Percentiles rank a stretch among this genome's conserved stretches.
These are phyloP conservation scores for Caenorhabditis elegans DNA, from an alignment of 1,140 invertebrate species.

Conservation along the genomic window DNA sequence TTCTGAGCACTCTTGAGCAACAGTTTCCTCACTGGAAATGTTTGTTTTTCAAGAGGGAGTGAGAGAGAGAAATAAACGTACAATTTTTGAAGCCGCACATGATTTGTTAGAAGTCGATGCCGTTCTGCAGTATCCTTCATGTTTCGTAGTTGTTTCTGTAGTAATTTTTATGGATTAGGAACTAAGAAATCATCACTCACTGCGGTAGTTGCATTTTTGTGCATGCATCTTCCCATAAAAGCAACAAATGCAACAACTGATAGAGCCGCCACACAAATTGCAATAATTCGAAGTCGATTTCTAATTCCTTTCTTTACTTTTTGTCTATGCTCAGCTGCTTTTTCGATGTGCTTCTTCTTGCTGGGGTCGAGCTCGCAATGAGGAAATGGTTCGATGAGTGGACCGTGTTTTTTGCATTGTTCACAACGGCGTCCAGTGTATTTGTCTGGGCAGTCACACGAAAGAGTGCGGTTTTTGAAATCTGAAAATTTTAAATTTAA, in stretches of 20 bases:
- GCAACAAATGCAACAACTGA: background rate
- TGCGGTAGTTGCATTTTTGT: background rate
- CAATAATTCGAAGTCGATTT: background rate
- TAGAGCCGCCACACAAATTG: background rate
- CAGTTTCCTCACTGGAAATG: slow-evolving; percentile 3
- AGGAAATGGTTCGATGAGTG: background rate
- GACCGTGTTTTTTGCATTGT: background rate
- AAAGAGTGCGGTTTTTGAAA: background rate
- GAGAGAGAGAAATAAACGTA: background rate
- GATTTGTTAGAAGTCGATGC: background rate
- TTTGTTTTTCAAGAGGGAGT: background rate
- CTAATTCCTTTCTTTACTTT: background rate
- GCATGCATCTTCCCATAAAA: background rate
- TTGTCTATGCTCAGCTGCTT: background rate
- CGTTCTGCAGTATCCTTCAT: background rate
- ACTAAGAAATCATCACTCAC: background rate
- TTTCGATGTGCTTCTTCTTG: slow-evolving; percentile 22
- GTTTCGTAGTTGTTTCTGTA: background rate
- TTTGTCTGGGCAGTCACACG: background rate
- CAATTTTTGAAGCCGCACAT: background rate
- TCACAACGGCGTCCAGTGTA: background rate
- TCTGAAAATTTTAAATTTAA: too few relatives aligned
- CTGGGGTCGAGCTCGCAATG: background rate
- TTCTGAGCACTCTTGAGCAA: background rate
- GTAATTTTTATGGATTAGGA: background rate